Conservation (phyloP, 2,888 invertebrate genomes). For the Spodoptera picta region DNA sequence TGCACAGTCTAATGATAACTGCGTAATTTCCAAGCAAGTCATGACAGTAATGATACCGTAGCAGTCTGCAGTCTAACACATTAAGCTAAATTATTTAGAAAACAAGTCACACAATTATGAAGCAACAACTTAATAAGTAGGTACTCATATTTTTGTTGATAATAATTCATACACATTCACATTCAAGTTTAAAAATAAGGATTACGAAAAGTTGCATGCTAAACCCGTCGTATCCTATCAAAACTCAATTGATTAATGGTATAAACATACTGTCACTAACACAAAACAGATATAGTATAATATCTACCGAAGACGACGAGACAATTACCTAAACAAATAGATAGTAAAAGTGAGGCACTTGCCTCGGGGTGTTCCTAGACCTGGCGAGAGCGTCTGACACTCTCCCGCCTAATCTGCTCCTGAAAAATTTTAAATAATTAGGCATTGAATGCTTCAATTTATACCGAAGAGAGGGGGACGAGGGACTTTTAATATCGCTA, state of each 20-base stretch:
- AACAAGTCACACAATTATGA: no score
- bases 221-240: conserved; percentile 2
- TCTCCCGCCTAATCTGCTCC: conserved; percentile 38
- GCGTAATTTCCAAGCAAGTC: conserved; percentile 4
- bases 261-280: background rate
- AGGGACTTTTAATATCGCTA: no score
- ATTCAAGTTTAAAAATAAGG: conserved; percentile 1
- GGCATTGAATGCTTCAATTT: background rate
- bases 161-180: background rate
- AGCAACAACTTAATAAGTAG: no score
- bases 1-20: background rate
- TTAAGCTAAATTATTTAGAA: no score
- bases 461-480: no score
- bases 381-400: conserved; percentile 48
- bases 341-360: conserved; percentile 45
- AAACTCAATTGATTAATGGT: background rate
- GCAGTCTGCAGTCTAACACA: background rate
- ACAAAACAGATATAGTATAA: conserved; percentile 4
- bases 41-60: background rate
- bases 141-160: background rate
- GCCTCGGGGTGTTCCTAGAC: conserved; percentile 50
- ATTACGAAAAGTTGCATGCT: conserved; percentile 16
- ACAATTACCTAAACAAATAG: conserved; percentile 36
- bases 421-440: conserved; percentile 40
- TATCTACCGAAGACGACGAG: conserved; percentile 29